Conservation (phyloP, 2,797 vertebrate species). For the Clangula hyemalis region DNA sequence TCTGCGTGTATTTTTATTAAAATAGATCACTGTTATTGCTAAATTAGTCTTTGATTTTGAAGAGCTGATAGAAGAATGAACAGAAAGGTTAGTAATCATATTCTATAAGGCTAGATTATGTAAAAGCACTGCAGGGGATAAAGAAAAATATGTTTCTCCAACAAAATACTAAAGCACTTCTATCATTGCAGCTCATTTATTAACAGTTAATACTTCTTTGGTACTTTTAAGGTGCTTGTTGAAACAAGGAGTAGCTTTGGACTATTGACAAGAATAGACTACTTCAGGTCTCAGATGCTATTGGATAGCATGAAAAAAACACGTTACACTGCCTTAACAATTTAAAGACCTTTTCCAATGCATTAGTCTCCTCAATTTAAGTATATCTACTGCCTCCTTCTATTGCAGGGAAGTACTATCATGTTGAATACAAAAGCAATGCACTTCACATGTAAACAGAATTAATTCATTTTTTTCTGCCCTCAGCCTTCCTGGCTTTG, state of each 20-base stretch:
- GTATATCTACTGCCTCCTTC: neutral
- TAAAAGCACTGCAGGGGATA: neutral
- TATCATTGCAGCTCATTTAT: conserved; percentile 27
- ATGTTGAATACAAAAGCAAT: neutral
- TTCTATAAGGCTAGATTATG: conserved; percentile 40
- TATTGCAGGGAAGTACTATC: neutral
- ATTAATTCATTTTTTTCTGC: neutral
- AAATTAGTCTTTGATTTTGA: conserved; percentile 38
- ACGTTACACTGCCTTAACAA: neutral
- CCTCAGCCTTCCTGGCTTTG: neutral
- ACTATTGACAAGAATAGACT: conserved; percentile 21
- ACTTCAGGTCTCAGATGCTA: neutral
- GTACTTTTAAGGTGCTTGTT: conserved; percentile 63
- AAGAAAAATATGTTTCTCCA: neutral
- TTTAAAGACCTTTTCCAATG: neutral
- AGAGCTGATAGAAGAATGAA: conserved; percentile 26
- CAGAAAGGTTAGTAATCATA: conserved; percentile 50
- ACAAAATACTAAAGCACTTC: neutral
- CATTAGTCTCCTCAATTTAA: neutral
- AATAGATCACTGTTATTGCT: conserved; percentile 49
- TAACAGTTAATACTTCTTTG: conserved; percentile 63
- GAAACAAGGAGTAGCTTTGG: conserved; percentile 29
- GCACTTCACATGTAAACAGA: neutral
- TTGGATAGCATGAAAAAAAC: neutral
- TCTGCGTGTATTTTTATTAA: conserved; percentile 25